Evolutionary conservation across 2,888 invertebrate species (phyloP).

Genomic region (Lapara coniferarum): DNA sequence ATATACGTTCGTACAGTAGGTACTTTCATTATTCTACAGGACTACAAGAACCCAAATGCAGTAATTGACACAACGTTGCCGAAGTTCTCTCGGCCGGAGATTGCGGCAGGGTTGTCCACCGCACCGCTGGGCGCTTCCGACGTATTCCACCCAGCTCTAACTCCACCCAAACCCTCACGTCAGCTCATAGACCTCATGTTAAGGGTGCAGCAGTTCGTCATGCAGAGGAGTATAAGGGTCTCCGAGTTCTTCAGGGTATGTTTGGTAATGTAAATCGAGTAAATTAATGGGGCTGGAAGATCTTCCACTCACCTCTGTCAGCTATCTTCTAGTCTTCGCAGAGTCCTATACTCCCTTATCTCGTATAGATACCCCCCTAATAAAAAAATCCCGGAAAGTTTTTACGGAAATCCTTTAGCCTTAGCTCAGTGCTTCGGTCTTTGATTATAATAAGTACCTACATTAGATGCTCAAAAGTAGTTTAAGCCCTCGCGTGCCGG

Average conservation of each 20-base stretch:
- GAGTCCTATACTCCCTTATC: too few relatives aligned
- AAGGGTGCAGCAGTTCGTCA: constrained; percentile 87
- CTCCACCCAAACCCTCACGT: constrained; percentile 72
- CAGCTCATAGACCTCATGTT: constrained; percentile 82
- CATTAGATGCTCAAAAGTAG: too few relatives aligned
- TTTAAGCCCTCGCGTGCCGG: too few relatives aligned
- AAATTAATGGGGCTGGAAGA: too few relatives aligned
- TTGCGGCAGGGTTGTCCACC: constrained; percentile 78
- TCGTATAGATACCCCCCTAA: too few relatives aligned
- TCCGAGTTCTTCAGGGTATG: constrained; percentile 87
- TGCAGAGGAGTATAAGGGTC: constrained; percentile 85
- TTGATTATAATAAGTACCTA: too few relatives aligned
- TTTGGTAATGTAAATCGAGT: not conserved
- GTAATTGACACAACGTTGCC: constrained; percentile 87
- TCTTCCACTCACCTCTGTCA: too few relatives aligned
- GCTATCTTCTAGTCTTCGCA: too few relatives aligned
- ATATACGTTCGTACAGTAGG: too few relatives aligned
- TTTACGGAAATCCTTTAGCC: too few relatives aligned
- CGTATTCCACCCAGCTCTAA: constrained; percentile 85
- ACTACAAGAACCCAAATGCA: constrained; percentile 82
- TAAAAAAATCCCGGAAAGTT: too few relatives aligned
- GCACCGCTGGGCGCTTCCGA: constrained; percentile 71
- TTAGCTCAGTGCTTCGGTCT: too few relatives aligned
- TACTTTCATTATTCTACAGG: constrained; percentile 46
- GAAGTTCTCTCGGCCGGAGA: constrained; percentile 87